phyloP scores from a whole-genome alignment of 2,797 vertebrate species.

The Spinus olivaceus region DNA sequence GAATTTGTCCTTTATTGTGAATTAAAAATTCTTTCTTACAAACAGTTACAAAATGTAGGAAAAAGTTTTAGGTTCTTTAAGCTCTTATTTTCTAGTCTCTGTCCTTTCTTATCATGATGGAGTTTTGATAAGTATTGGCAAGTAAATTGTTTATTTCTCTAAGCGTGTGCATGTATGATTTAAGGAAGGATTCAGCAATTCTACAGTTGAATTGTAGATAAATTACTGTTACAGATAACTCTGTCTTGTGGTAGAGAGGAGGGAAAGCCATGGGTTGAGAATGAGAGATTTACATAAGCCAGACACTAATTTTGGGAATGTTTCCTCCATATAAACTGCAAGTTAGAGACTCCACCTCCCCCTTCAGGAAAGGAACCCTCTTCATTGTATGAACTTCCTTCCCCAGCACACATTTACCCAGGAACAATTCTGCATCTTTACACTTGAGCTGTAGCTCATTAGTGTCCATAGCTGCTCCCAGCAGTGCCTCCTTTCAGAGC shows the following conservation, averaged over 20 bases:
- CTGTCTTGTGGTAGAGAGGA: neutral
- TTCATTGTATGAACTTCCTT: neutral
- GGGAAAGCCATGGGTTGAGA: neutral
- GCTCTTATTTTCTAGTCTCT: neutral
- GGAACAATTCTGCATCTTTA: neutral
- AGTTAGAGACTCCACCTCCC: neutral
- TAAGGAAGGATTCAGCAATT: neutral
- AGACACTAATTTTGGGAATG: neutral
- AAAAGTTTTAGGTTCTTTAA: neutral
- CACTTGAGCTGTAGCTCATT: constrained; percentile 14
- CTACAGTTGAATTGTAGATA: neutral
- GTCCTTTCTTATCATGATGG: neutral
- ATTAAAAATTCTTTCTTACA: constrained; percentile 13
- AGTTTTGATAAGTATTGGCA: neutral
- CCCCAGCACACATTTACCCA: neutral
- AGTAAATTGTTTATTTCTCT: neutral
- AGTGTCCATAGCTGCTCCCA: constrained; percentile 24
- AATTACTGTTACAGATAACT: neutral
- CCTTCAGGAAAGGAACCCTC: neutral
- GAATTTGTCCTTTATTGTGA: constrained; percentile 70
- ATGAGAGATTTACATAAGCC: neutral
- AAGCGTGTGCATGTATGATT: neutral
- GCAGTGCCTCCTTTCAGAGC: neutral
- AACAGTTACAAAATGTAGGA: neutral
- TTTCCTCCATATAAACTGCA: neutral